Evolutionary conservation across 1,140 invertebrate genomes (phyloP), one percentile per base, ranked within the genome.

Genomic region (Andrena cerasifolii): DNA sequence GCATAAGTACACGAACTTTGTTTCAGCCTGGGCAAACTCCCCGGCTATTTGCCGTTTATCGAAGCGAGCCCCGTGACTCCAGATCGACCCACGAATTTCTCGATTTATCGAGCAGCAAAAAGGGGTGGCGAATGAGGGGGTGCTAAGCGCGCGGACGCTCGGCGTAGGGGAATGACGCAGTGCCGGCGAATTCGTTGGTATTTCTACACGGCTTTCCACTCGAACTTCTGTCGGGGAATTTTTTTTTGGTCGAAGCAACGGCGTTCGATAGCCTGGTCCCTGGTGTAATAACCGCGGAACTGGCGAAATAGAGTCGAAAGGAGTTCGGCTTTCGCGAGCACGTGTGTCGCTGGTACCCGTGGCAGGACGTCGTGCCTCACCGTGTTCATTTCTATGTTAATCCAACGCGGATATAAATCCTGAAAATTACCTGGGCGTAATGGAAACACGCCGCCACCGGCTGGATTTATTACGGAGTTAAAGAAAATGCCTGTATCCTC

Each of bases 1-100:
- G 43, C 14, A n/a, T 58, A 73, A 82, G 53, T 73, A 72, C 75
- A 53, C 59, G 33, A 83, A 74, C 82, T 83, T 78, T 65, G 75
- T 71, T 70, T 51, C 70, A 28, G 47, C 47, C n/a, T 53, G 43
- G 24, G 14, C 33, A 49, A 62, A 40, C 67, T 51, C 28, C 18
- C 31, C 2, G 14, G 36, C 51, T 67, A 24, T 36, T 21, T 40
- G 36, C 36, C 36, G n/a, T 26, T 77, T 71, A 71, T 53, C 74
- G 31, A 24, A 3, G 24, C 66, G 36, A 51, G 36, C 21, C 36
- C 47, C 49, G 28, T 16, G 72, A 33, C 47, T 43, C 49, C 21
- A 49, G 62, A 56, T 56, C 72, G 18, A 6, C 28, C 28, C 5
- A 31, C 62, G 54, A 59, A 68, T 76, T 31, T 31, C 12, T 28